Conservation (phyloP, 2,797 vertebrate genomes). For the Pitangus sulphuratus region DNA sequence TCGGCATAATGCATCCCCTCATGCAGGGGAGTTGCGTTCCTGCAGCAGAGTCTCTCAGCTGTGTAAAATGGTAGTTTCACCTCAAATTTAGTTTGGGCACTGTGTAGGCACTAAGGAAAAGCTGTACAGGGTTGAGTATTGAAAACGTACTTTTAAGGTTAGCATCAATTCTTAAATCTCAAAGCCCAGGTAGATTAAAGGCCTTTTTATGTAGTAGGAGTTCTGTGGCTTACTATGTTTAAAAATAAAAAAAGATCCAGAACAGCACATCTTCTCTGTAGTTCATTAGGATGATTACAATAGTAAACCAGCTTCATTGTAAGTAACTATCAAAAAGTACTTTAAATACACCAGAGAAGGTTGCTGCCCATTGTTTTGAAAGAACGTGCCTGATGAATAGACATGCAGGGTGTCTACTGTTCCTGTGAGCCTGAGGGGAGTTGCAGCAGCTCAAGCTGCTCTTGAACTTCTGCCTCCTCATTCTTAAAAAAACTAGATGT, state of each 20-base stretch:
- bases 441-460: neutral
- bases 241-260: neutral
- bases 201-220: neutral
- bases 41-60: neutral
- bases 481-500: neutral
- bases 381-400: accelerated
- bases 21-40: accelerated
- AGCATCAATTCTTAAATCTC: accelerated
- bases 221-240: neutral
- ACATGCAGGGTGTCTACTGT: accelerated
- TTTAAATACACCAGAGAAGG: neutral
- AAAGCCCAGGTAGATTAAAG: neutral
- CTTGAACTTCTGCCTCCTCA: neutral
- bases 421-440: neutral
- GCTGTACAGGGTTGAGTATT: accelerated
- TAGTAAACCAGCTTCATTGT: neutral
- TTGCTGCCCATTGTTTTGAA: neutral
- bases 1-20: accelerated
- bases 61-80: neutral
- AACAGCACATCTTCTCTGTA: neutral
- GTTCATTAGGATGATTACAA: neutral
- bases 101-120: neutral
- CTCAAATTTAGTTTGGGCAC: accelerated
- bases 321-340: neutral
- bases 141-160: neutral